Evolutionary conservation across 2,888 invertebrate species (phyloP), one percentile per base, ranked within the genome.

Genomic region (Nemotelus pantherinus): DNA sequence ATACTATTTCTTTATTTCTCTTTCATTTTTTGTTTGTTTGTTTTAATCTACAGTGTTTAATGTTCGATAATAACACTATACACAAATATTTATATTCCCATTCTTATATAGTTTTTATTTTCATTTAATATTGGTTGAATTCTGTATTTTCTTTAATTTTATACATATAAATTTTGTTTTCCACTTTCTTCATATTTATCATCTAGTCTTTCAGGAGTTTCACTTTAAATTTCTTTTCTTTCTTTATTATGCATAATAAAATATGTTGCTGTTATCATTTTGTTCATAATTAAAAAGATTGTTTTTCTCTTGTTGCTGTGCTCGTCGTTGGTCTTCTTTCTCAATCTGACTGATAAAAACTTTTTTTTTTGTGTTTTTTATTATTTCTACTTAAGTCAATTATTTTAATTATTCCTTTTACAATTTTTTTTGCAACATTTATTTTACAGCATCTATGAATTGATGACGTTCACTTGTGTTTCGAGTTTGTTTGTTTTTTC

Each of bases 1-100:
- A 74, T 70, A 70, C 70, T 70, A 5, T 60, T 3, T 60, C 7
- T 60, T 25, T 25, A 25, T 1, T 25, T 25, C 25, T 25, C 25
- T 25, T 25, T 25, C 25, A 25, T 25, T 25, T 25, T 25, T 25
- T 25, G 25, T 25, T 60, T 57, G 10, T 48, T 48, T 67, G 10
- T 48, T 67, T 70, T 7, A 70, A 70, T 70, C 70, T 70, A 70
- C 70, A 70, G 70, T 74, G 74, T 74, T 74, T 60, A 74, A 60
- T 74, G 74, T 74, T 60, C 47, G 48, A 60, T 74, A 74, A 74
- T 74, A 60, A 60, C 60, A 74, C 74, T 74, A 74, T 74, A 74
- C 74, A 74, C 74, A 72, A 72, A 58, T 72, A 71, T 57, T 68
- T 43, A 41, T 25, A 6, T 64, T 67, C 3, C n/a, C 39, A 9